These are phyloP conservation scores for Drosophila nebulosa DNA, from an alignment of 1,140 invertebrate species.

Conservation along the genomic window DNA sequence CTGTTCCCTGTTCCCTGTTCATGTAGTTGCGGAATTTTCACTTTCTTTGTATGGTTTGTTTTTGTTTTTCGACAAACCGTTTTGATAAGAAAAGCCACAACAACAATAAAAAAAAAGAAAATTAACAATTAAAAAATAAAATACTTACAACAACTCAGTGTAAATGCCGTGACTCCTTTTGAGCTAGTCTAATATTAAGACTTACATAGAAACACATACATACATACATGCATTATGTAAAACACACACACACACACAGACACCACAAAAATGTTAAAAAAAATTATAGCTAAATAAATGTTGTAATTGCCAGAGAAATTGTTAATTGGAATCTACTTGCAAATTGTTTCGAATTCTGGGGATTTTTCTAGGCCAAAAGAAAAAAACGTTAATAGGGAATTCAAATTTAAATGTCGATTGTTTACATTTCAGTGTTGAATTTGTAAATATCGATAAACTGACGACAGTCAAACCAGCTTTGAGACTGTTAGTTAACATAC, in stretches of 20 bases:
- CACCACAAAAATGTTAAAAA: slow-evolving; percentile 1
- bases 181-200: slow-evolving; percentile 41
- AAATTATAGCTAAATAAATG: slow-evolving; percentile 44
- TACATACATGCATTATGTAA: no score
- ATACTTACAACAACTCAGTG: slow-evolving; percentile 21
- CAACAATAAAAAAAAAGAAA: neutral
- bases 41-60: neutral
- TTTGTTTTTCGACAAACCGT: slow-evolving; percentile 11
- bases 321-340: no score
- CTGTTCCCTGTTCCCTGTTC: neutral
- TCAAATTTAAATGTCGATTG: no score
- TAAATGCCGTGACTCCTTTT: slow-evolving; percentile 56
- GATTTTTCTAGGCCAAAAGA: no score
- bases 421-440: no score
- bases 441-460: no score
- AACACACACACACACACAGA: slow-evolving; percentile 4
- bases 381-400: no score
- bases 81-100: slow-evolving; percentile 32
- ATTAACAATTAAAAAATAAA: neutral
- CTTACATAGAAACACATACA: neutral
- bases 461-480: no score
- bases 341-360: no score
- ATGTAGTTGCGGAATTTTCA: slow-evolving; percentile 1
- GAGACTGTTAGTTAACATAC: no score
- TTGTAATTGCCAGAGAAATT: slow-evolving; percentile 56